These are phyloP conservation scores for Epinephelus lanceolatus DNA, from an alignment of 2,113 vertebrate genomes.

Conservation along the genomic window DNA sequence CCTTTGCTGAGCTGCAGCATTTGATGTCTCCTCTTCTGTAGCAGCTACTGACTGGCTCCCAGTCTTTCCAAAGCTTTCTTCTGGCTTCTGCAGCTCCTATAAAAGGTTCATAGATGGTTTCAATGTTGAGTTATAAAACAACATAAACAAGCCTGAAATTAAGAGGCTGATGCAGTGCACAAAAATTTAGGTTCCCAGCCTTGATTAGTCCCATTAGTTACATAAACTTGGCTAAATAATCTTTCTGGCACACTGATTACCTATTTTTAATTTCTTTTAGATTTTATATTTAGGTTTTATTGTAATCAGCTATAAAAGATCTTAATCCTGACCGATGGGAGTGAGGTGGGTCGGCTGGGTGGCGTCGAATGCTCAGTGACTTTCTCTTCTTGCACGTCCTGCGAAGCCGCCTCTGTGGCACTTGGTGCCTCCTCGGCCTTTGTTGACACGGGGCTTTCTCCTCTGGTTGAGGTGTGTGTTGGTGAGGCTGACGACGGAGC, in stretches of 20 bases:
- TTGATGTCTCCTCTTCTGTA: slow-evolving; percentile 35
- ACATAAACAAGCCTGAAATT: background rate
- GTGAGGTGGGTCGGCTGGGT: slow-evolving; percentile 72
- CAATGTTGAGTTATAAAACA: background rate
- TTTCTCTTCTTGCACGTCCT: slow-evolving; percentile 26
- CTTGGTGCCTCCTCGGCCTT: background rate
- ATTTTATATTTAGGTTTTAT: background rate
- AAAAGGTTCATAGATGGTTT: background rate
- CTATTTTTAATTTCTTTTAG: background rate
- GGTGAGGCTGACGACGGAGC: slow-evolving; percentile 18
- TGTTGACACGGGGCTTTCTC: slow-evolving; percentile 6
- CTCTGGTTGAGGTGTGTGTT: background rate
- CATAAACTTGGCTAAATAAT: background rate
- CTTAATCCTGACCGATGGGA: slow-evolving; percentile 72
- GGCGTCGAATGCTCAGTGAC: slow-evolving; percentile 32
- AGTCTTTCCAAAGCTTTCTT: slow-evolving; percentile 46
- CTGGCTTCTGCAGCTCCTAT: slow-evolving; percentile 72
- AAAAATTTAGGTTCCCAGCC: no score
- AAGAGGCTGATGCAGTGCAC: background rate
- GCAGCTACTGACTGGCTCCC: slow-evolving; percentile 8
- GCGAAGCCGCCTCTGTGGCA: background rate
- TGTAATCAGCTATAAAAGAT: background rate
- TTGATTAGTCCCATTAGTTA: background rate
- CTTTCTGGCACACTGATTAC: background rate
- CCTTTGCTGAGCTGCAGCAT: slow-evolving; percentile 4